phyloP scores from a whole-genome alignment of 2,113 vertebrate genomes.

The Dicentrarchus labrax region DNA sequence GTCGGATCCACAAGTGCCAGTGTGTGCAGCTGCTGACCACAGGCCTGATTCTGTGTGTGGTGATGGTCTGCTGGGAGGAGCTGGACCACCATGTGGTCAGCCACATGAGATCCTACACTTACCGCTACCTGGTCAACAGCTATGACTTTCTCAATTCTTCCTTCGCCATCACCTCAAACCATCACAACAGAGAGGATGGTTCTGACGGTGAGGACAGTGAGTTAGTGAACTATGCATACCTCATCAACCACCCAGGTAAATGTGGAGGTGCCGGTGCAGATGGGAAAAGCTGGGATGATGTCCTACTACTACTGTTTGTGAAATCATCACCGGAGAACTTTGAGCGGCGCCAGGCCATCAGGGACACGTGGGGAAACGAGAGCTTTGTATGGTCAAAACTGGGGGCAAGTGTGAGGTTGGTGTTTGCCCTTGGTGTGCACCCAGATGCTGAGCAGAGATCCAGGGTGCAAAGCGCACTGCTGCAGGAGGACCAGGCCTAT shows the following conservation, averaged over 20 bases:
- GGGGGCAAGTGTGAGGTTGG: slow-evolving; percentile 86
- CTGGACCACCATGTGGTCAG: slow-evolving; percentile 88
- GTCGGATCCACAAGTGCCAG: slow-evolving; percentile 88
- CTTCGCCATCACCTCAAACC: slow-evolving; percentile 73
- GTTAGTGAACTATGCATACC: slow-evolving; percentile 81
- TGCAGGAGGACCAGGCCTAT: slow-evolving; percentile 83
- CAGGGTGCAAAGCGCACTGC: slow-evolving; percentile 80
- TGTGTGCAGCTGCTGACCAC: slow-evolving; percentile 87
- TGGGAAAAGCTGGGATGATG: slow-evolving; percentile 65
- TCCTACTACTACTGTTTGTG: slow-evolving; percentile 92
- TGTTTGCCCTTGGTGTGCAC: slow-evolving; percentile 89
- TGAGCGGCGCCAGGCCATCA: slow-evolving; percentile 86
- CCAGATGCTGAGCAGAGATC: slow-evolving; percentile 37
- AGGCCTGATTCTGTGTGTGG: slow-evolving; percentile 85
- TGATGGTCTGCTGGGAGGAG: slow-evolving; percentile 89
- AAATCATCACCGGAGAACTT: slow-evolving; percentile 91
- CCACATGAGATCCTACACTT: slow-evolving; percentile 91
- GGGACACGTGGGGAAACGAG: slow-evolving; percentile 94
- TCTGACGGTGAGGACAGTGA: not conserved
- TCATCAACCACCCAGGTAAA: slow-evolving; percentile 89
- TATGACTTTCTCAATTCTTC: slow-evolving; percentile 91
- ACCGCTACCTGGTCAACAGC: slow-evolving; percentile 93
- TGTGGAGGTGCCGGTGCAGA: slow-evolving; percentile 74
- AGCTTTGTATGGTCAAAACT: slow-evolving; percentile 80
- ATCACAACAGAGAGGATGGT: not conserved